A percentile compares a stretch with the other conserved stretches of the same genome.
phyloP scores from a whole-genome alignment of 2,113 vertebrate species.

The Phocoena phocoena region DNA sequence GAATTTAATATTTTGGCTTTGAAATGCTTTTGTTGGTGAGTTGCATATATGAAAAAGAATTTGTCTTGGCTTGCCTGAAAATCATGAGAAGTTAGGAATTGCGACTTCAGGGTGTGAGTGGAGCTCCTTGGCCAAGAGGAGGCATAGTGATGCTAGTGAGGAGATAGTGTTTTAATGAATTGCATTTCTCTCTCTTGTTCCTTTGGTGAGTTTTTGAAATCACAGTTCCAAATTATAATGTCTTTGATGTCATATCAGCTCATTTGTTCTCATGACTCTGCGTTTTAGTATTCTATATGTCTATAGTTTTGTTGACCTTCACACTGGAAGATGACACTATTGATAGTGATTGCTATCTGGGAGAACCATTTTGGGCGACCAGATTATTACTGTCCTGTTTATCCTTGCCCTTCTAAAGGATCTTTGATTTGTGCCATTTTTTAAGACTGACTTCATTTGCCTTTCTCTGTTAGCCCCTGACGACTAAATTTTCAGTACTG shows the following conservation, averaged over 20 bases:
- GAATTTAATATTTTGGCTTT: slow-evolving; percentile 47
- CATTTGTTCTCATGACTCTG: slow-evolving; percentile 42
- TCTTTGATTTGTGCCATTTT: slow-evolving; percentile 52
- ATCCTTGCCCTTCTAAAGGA: not conserved
- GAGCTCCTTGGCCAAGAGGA: not conserved
- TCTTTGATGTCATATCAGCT: slow-evolving; percentile 39
- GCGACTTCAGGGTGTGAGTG: not conserved
- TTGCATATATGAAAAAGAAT: slow-evolving; percentile 27
- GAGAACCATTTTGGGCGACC: not conserved
- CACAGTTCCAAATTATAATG: slow-evolving; percentile 8
- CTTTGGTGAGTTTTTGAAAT: slow-evolving; percentile 48
- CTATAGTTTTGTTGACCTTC: slow-evolving; percentile 49
- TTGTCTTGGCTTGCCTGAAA: not conserved
- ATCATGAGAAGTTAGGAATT: not conserved
- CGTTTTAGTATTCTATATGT: slow-evolving; percentile 24
- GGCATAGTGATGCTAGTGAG: not conserved
- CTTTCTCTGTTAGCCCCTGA: not conserved
- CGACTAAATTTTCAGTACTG: slow-evolving; percentile 51
- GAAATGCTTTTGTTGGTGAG: slow-evolving; percentile 41
- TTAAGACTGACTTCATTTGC: not conserved
- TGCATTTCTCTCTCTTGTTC: not conserved
- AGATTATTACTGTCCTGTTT: not conserved
- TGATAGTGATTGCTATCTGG: not conserved
- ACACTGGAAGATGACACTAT: not conserved
- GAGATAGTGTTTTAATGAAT: not conserved